A percentile compares a stretch with the other conserved stretches of the same genome.
Conservation (phyloP, 2,888 invertebrate species). For the Anthophora plumipes region DNA sequence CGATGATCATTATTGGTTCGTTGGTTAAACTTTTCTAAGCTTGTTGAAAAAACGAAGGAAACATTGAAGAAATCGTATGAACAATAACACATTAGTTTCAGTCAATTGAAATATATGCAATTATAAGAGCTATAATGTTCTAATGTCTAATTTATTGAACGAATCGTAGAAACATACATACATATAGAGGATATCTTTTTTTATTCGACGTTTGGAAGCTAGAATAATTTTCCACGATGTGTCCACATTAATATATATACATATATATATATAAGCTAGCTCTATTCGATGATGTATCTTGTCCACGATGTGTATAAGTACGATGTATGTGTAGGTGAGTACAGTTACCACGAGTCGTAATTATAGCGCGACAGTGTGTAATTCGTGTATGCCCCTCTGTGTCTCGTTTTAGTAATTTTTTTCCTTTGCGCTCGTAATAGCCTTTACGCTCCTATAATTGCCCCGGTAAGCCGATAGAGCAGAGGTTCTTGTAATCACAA, state of each 20-base stretch:
- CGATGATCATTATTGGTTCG: slow-evolving; percentile 1
- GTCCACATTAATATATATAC: too few species aligned
- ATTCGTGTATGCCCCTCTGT: slow-evolving; percentile 52
- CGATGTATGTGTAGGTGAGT: slow-evolving; percentile 1
- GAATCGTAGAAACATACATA: too few species aligned
- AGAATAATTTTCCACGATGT: too few species aligned
- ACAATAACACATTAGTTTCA: too few species aligned
- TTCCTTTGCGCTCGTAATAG: slow-evolving; percentile 60
- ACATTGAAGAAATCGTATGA: not conserved
- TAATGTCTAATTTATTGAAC: too few species aligned
- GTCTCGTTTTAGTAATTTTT: slow-evolving; percentile 24
- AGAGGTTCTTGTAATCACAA: slow-evolving; percentile 69
- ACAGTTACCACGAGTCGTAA: slow-evolving; percentile 42
- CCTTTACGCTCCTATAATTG: slow-evolving; percentile 71
- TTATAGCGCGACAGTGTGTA: slow-evolving; percentile 54
- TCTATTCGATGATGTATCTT: not conserved
- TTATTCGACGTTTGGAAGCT: too few species aligned
- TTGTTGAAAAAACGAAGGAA: not conserved
- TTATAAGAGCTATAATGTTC: too few species aligned
- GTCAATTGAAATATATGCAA: too few species aligned
- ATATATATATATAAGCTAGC: not conserved
- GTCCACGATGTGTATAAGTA: not conserved
- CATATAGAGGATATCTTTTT: too few species aligned
- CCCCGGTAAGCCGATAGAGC: slow-evolving; percentile 64
- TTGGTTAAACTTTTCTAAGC: not conserved